Base-by-base conservation (phyloP, 2,888 invertebrate genomes). In the Portevinia maculata region DNA sequence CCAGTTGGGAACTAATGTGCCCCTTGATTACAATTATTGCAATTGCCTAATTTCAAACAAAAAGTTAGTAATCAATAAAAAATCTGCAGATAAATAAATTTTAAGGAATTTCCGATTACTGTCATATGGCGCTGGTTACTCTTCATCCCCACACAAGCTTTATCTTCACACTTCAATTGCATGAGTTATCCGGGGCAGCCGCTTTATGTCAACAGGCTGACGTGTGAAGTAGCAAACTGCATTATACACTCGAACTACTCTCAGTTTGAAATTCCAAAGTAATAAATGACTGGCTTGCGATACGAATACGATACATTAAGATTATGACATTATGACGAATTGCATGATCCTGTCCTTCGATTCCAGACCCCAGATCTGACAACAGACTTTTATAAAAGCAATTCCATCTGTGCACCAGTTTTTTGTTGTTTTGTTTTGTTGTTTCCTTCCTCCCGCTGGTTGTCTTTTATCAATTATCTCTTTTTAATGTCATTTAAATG, bases 141-240 rank as follows among this genome's bases (percentile, higher is more conserved):
- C 28, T 44, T 13, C 8, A 13, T 24, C n/a, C 7, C 30, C 15
- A 41, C 15, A 8, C 19, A 71, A 52, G 57, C 52, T 28, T 34
- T 34, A 48, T 79, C 15, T n/a, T 39, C 55, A 24, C 59, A 46
- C 30, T 37, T 34, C n/a, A 37, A 50, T 59, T 64, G 52, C 59
- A 53, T 46, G 52, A 53, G 48, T 17, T 44, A 70, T 65, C 41
- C 28, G 57, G 3, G 11, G 13, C 69, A 39, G 52, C 69, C 64
- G 81, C 64, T 70, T 81, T 70, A 70, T 75, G 75, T 76, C 81
- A 81, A 65, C 81, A 81, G 39, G 17, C 65, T 81, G 81, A 81
- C 81, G 81, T 76, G 81, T 71, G 65, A 81, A 81, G 81, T 81
- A 81, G 76, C 76, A 76, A 81, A 81, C 81, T 81, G 70, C 81